These are phyloP conservation scores for Plumapathes pennacea DNA, from an alignment of 92 coral and sea anemone genomes.

Conservation along the genomic window DNA sequence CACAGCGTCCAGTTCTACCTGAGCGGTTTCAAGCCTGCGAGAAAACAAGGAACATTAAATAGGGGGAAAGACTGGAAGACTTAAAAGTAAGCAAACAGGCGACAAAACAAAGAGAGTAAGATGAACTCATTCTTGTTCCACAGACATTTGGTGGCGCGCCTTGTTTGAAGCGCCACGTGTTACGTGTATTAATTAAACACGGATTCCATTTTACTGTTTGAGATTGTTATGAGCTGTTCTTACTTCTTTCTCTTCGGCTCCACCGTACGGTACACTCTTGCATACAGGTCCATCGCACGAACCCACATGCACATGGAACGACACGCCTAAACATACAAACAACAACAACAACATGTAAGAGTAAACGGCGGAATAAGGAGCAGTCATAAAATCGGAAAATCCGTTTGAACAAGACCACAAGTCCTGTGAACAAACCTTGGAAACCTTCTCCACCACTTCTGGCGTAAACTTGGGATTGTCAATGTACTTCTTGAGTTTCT, in stretches of 20 bases:
- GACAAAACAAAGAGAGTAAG: too few relatives aligned
- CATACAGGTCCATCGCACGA: conserved; percentile 94
- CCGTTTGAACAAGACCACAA: not conserved
- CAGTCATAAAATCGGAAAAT: not conserved
- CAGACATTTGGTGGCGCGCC: too few relatives aligned
- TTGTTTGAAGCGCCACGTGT: too few relatives aligned
- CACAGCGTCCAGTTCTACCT: conserved; percentile 81
- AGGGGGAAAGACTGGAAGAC: too few relatives aligned
- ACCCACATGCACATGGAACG: conserved; percentile 99
- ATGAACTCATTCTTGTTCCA: too few relatives aligned
- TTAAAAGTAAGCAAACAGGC: too few relatives aligned
- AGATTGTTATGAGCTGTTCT: too few relatives aligned
- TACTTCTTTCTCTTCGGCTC: conserved; percentile 91
- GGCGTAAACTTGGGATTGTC: conserved; percentile 96
- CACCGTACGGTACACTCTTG: conserved; percentile 90
- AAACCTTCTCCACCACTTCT: conserved; percentile 93
- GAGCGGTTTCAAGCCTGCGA: conserved; percentile 73
- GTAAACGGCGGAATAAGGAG: not conserved
- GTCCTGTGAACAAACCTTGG: conserved; percentile 61
- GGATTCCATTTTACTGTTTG: too few relatives aligned
- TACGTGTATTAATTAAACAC: too few relatives aligned
- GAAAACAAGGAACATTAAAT: not conserved
- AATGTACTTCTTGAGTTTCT: conserved; percentile 92
- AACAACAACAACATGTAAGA: not conserved
- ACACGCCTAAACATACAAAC: conserved; percentile 63